Evolutionary conservation across 2,797 vertebrate genomes (phyloP), one percentile per base, ranked within the genome.

Genomic region (Balearica regulorum): DNA sequence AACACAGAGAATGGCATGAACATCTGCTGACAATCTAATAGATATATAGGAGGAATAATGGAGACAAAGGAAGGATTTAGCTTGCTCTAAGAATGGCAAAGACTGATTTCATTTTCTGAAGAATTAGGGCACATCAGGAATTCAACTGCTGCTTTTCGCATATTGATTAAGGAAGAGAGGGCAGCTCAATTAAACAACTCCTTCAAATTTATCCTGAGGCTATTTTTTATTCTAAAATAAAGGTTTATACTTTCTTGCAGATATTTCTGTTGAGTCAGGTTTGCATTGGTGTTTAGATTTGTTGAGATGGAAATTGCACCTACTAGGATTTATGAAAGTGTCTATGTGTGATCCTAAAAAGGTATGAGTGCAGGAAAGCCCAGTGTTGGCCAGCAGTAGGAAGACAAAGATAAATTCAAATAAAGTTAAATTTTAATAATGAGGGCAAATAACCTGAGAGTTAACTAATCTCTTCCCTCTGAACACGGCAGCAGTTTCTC

Each of bases 401-500:
- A 43, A 49, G 21, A 41, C 16, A 80, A 41, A 70, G 19, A 41
- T 6, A 83, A 54, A 64, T 54, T 60, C 11, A 60, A 24, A 64
- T 25, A 29, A 62, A 65, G 5, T 26, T 33, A 55, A 35, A 5
- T 66, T 78, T 73, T 43, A 69, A 44, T 82, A 86, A 35, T 16
- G 7, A 55, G 3, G 31, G 3, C 3, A 46, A 61, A 44, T 48
- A 71, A 33, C 13, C 31, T 53, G 19, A 24, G n/a, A 44, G 17
- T 53, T 65, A 60, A n/a, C 6, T 48, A 13, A 54, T 60, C 7
- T 44, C 9, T 55, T 79, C 17, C 24, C 14, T 62, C 19, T 46
- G 54, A 61, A 64, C 6, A 29, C 0, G 0, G 4, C 7, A 69
- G 15, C 3, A 4, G 7, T 53, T 73, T 73, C 24, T 53, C 20